Evolutionary conservation across 2,888 invertebrate genomes (phyloP), one percentile per base, ranked within the genome.

Genomic region (Halictus ligatus): DNA sequence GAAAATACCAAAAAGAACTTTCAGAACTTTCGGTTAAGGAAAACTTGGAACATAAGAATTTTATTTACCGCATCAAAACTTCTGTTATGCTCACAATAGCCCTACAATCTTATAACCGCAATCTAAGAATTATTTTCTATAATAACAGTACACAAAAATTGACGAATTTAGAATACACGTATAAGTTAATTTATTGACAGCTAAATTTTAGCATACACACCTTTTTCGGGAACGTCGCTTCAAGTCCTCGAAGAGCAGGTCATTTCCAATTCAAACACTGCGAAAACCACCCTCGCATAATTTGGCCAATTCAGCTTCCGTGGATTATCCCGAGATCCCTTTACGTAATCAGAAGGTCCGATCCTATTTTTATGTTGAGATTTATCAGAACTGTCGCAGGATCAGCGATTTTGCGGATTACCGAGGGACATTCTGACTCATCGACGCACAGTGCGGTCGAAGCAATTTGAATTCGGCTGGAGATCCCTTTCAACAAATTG

Each of bases 281-380:
- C 40, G 75, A 25, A 43, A 48, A 48, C 25, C 72, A 48, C 40
- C 18, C 25, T 25, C 35, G 48, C 10, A 43, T 21, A 43, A n/a
- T 54, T 46, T 40, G 35, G 46, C 54, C 50, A 54, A 46, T 73
- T 69, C 40, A 12, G 58, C 69, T 72, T 75, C 78, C 78, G 69
- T 50, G 48, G 64, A 35, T 77, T 46, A 73, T 67, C 50, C 58
- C n/a, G 12, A 25, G 74, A 73, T 46, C 76, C 74, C 58, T 29
- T 72, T 35, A 78, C 58, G 73, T 46, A 77, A 87, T 78, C 83
- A 21, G n/a, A 35, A 13, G 48, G 43, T 58, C 80, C 67, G 60
- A 85, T 84, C 78, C 81, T 40, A 88, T 80, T 88, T 86, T 88
- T 80, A 80, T 79, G 73, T 67, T 46, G 35, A 78, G 78, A 78